These are phyloP conservation scores for Meriones unguiculatus DNA, from an alignment of 2,113 vertebrate genomes.

Conservation along the genomic window DNA sequence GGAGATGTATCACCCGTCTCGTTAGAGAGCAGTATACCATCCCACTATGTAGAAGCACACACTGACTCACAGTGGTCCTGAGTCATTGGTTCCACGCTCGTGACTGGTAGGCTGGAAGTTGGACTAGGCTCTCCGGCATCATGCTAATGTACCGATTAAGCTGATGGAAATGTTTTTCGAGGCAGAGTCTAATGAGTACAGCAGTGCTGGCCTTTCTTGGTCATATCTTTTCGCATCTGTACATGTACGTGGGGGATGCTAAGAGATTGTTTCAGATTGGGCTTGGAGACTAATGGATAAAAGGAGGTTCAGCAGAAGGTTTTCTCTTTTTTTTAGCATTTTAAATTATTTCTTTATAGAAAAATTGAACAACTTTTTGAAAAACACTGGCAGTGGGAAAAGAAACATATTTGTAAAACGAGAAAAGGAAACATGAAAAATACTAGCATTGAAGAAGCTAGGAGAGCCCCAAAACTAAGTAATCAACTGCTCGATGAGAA, in stretches of 20 bases:
- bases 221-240: background rate
- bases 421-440: background rate
- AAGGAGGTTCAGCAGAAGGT: background rate
- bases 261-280: background rate
- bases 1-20: background rate
- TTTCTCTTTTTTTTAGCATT: background rate
- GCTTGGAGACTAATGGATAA: background rate
- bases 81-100: background rate
- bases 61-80: background rate
- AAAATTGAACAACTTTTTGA: background rate
- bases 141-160: too few species aligned
- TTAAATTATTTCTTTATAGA: background rate
- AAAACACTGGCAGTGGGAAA: background rate
- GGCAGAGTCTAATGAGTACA: background rate
- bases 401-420: background rate
- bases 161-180: background rate
- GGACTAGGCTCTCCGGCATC: too few species aligned
- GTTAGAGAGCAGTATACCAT: background rate
- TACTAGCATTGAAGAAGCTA: background rate
- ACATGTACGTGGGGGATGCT: background rate
- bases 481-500: slow-evolving; percentile 9
- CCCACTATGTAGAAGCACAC: background rate
- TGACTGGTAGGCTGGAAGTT: background rate
- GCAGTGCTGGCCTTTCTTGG: background rate
- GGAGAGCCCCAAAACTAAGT: background rate